phyloP scores from a whole-genome alignment of 2,113 vertebrate species.

The Ophthalmolycus amberensis region DNA sequence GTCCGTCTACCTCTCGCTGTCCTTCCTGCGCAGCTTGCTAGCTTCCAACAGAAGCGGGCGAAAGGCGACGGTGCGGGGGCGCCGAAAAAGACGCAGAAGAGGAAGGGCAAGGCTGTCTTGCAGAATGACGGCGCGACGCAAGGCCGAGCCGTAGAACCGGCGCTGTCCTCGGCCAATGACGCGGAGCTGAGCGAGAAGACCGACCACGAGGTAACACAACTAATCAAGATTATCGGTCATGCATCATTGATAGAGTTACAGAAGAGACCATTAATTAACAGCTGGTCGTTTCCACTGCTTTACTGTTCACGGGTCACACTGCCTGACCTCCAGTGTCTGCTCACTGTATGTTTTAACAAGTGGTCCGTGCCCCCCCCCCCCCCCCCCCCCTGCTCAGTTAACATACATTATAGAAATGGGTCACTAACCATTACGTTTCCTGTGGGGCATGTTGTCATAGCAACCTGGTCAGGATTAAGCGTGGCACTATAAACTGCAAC shows the following conservation, averaged over 20 bases:
- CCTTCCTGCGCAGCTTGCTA: slow-evolving; percentile 85
- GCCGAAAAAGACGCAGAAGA: slow-evolving; percentile 85
- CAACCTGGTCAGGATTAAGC: slow-evolving; percentile 69
- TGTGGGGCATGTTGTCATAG: slow-evolving; percentile 78
- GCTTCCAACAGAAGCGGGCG: slow-evolving; percentile 82
- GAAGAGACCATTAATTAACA: neutral
- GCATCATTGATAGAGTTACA: neutral
- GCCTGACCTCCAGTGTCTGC: slow-evolving; percentile 23
- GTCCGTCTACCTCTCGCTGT: slow-evolving; percentile 80
- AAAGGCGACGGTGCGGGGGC: slow-evolving; percentile 77
- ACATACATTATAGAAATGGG: slow-evolving; percentile 78
- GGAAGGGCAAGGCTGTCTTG: slow-evolving; percentile 80
- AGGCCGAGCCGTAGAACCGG: slow-evolving; percentile 69
- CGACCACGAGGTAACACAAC: slow-evolving; percentile 67
- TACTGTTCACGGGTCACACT: slow-evolving; percentile 7
- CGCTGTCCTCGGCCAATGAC: slow-evolving; percentile 5
- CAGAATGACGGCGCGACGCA: slow-evolving; percentile 72
- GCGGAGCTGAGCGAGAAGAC: slow-evolving; percentile 38
- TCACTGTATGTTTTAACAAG: slow-evolving; percentile 46
- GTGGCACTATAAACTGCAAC: slow-evolving; percentile 38
- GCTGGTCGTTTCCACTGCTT: neutral
- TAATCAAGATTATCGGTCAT: neutral
- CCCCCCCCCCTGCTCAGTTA: slow-evolving; percentile 28
- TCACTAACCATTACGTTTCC: slow-evolving; percentile 77
- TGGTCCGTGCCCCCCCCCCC: slow-evolving; percentile 21